Evolutionary conservation across 2,888 invertebrate genomes (phyloP).

Genomic region (Trichopoda pennipes): DNA sequence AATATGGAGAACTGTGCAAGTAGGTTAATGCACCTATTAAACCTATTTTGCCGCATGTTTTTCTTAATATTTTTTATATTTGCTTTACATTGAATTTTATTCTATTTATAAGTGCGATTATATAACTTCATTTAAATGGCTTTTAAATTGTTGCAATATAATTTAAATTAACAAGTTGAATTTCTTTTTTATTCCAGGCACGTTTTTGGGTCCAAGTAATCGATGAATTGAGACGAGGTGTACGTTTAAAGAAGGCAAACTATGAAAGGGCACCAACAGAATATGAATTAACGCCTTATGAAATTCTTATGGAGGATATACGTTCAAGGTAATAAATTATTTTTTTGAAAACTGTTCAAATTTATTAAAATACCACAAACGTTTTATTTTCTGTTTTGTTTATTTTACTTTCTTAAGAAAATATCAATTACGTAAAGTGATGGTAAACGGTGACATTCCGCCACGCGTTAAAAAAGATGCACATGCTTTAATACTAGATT

Average conservation of each 20-base stretch:
- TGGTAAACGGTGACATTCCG: slow-evolving; percentile 91
- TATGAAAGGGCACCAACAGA: slow-evolving; percentile 89
- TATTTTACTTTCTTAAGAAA: slow-evolving; percentile 79
- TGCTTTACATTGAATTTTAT: background rate
- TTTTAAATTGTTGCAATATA: background rate
- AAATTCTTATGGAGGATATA: slow-evolving; percentile 98
- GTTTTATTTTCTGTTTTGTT: background rate
- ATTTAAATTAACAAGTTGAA: slow-evolving; percentile 13
- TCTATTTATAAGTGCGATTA: slow-evolving; percentile 3
- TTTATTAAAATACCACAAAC: background rate
- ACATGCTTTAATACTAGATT: slow-evolving; percentile 96
- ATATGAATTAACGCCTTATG: slow-evolving; percentile 97
- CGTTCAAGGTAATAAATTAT: slow-evolving; percentile 84
- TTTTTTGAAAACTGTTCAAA: background rate
- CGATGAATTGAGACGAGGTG: slow-evolving; percentile 93
- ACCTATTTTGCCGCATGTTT: slow-evolving; percentile 61
- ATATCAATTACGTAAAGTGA: slow-evolving; percentile 93
- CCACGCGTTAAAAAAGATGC: slow-evolving; percentile 95
- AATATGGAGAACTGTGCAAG: slow-evolving; percentile 90
- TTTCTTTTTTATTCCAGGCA: slow-evolving; percentile 84
- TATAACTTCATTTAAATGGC: background rate
- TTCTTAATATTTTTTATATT: slow-evolving; percentile 37
- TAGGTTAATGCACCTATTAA: slow-evolving; percentile 81
- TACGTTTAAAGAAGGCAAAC: slow-evolving; percentile 94
- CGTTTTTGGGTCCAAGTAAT: slow-evolving; percentile 98